Evolutionary conservation across 2,797 vertebrate genomes (phyloP).

Genomic region (Ctenosaura bakeri): DNA sequence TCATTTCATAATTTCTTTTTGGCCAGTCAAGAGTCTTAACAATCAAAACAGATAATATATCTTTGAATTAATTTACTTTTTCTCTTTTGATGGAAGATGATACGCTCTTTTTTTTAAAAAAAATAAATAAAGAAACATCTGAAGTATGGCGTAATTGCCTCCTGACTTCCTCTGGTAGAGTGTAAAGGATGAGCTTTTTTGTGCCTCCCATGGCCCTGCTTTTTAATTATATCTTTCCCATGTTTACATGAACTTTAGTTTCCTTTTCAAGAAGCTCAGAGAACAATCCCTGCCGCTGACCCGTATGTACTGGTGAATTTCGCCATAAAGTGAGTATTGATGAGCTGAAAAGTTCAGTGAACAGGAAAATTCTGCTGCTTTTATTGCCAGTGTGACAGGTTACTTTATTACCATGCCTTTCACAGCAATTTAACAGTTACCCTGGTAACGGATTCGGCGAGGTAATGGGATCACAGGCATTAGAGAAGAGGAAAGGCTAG

Average conservation of each 20-base stretch:
- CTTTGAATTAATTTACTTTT: neutral
- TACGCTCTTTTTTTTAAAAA: slow-evolving; percentile 33
- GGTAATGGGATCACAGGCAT: slow-evolving; percentile 88
- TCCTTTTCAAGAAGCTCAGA: slow-evolving; percentile 77
- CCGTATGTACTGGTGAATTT: slow-evolving; percentile 80
- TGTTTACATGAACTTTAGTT: slow-evolving; percentile 83
- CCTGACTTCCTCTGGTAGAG: slow-evolving; percentile 56
- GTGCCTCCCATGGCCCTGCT: slow-evolving; percentile 56
- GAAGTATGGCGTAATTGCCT: slow-evolving; percentile 57
- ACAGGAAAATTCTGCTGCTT: slow-evolving; percentile 89
- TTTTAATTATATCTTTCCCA: slow-evolving; percentile 75
- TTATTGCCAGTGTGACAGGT: slow-evolving; percentile 88
- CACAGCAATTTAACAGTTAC: slow-evolving; percentile 90
- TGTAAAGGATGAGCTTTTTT: slow-evolving; percentile 44
- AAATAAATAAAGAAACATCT: slow-evolving; percentile 45
- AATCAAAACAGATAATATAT: neutral
- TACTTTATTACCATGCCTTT: slow-evolving; percentile 89
- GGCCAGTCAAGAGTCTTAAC: neutral
- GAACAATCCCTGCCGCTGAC: slow-evolving; percentile 80
- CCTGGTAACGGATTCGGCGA: slow-evolving; percentile 88
- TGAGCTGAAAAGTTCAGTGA: slow-evolving; percentile 88
- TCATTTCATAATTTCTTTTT: neutral
- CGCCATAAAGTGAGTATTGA: slow-evolving; percentile 85
- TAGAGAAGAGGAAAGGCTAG: slow-evolving; percentile 80
- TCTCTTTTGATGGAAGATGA: slow-evolving; percentile 36